Percentiles rank a stretch among this genome's conserved stretches.
These are phyloP conservation scores for Pollenia angustigena DNA, from an alignment of 2,888 invertebrate genomes.

Conservation along the genomic window DNA sequence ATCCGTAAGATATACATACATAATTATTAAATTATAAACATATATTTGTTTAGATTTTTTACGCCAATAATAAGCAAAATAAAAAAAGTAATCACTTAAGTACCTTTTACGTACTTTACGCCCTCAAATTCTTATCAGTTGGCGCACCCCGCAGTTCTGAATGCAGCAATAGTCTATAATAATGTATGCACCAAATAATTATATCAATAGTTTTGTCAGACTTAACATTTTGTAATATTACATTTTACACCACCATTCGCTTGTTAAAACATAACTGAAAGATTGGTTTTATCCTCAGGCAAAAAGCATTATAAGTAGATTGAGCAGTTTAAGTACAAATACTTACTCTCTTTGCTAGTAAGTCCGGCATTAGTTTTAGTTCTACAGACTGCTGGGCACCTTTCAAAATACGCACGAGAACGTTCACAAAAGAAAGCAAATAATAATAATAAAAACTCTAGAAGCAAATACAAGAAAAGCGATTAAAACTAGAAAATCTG, in stretches of 20 bases:
- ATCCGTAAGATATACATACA: background rate
- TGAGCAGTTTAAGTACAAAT: too few relatives aligned
- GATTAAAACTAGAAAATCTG: constrained; percentile 7
- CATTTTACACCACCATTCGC: too few relatives aligned
- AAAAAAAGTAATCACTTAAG: background rate
- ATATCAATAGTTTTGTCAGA: too few relatives aligned
- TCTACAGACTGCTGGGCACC: too few relatives aligned
- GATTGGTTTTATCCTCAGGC: too few relatives aligned
- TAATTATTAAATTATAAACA: background rate
- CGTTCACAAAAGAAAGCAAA: constrained; percentile 30
- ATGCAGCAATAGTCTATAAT: too few relatives aligned
- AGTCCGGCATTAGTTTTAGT: too few relatives aligned
- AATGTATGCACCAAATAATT: too few relatives aligned
- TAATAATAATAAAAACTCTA: constrained; percentile 1
- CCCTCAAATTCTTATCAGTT: constrained; percentile 46
- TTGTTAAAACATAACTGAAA: too few relatives aligned
- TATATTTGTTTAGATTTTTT: background rate
- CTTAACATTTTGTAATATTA: too few relatives aligned
- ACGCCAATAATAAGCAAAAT: background rate
- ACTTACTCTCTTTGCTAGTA: too few relatives aligned
- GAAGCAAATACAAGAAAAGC: constrained; percentile 4
- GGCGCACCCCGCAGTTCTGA: background rate
- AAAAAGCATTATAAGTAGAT: too few relatives aligned
- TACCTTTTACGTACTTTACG: background rate
- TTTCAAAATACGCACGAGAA: background rate